Percentiles rank a stretch among this genome's conserved stretches.
Conservation (phyloP, 2,113 vertebrate species). For the Anseranas semipalmata region DNA sequence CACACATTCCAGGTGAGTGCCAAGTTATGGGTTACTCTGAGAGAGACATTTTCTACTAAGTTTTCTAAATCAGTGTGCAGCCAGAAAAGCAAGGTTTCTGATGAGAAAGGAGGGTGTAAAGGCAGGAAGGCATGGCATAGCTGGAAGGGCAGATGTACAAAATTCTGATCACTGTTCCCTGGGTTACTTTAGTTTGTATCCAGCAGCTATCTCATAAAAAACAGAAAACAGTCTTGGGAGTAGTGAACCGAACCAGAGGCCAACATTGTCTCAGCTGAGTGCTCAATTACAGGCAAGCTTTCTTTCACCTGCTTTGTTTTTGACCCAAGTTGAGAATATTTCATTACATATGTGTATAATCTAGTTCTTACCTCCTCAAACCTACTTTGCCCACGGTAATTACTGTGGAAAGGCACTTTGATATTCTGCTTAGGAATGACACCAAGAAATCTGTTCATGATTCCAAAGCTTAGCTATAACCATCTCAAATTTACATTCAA, state of each 20-base stretch:
- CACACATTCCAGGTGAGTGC: background rate
- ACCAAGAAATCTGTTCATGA: background rate
- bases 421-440: background rate
- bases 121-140: background rate
- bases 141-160: background rate
- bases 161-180: background rate
- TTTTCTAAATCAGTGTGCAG: background rate
- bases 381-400: background rate
- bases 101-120: background rate
- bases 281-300: background rate
- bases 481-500: background rate
- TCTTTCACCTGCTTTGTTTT: slow-evolving; percentile 18
- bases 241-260: background rate
- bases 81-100: background rate
- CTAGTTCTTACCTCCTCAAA: background rate
- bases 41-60: background rate
- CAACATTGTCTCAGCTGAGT: background rate
- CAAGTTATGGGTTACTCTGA: background rate
- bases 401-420: background rate
- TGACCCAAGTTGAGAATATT: slow-evolving; percentile 1
- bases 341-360: background rate
- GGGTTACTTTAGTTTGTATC: background rate
- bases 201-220: background rate
- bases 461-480: background rate
- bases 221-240: background rate